Evolutionary conservation across 2,113 vertebrate genomes (phyloP).

Genomic region (Indicator maculatus): DNA sequence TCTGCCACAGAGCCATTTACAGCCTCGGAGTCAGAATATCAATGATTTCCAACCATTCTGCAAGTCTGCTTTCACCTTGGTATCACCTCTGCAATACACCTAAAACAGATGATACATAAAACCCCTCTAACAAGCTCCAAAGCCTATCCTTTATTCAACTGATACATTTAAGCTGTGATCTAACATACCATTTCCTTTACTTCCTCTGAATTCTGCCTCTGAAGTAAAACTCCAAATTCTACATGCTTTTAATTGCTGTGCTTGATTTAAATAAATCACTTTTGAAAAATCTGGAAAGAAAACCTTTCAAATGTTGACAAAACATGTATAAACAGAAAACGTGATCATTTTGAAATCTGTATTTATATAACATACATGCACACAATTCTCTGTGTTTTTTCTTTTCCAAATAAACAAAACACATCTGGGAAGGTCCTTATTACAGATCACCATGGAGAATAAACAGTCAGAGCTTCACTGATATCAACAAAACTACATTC

Average conservation of each 20-base stretch:
- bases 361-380: background rate
- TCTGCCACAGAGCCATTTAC: slow-evolving; percentile 94
- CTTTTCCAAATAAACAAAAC: background rate
- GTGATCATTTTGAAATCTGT: background rate
- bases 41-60: slow-evolving; percentile 92
- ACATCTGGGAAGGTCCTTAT: background rate
- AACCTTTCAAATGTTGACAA: background rate
- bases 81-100: slow-evolving; percentile 83
- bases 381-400: background rate
- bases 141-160: slow-evolving; percentile 61
- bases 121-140: slow-evolving; percentile 57
- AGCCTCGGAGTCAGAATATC: slow-evolving; percentile 93
- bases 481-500: background rate
- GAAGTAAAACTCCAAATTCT: slow-evolving; percentile 1
- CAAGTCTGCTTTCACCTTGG: slow-evolving; percentile 90
- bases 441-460: background rate
- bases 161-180: slow-evolving; percentile 68
- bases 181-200: slow-evolving; percentile 58
- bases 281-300: slow-evolving; percentile 26
- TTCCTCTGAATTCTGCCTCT: slow-evolving; percentile 18
- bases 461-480: background rate
- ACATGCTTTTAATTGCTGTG: background rate
- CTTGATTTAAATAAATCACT: slow-evolving; percentile 7
- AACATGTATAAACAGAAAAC: background rate
- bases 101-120: slow-evolving; percentile 80